These are phyloP conservation scores for Chrosomus eos DNA, from an alignment of 2,797 vertebrate species.

Conservation along the genomic window DNA sequence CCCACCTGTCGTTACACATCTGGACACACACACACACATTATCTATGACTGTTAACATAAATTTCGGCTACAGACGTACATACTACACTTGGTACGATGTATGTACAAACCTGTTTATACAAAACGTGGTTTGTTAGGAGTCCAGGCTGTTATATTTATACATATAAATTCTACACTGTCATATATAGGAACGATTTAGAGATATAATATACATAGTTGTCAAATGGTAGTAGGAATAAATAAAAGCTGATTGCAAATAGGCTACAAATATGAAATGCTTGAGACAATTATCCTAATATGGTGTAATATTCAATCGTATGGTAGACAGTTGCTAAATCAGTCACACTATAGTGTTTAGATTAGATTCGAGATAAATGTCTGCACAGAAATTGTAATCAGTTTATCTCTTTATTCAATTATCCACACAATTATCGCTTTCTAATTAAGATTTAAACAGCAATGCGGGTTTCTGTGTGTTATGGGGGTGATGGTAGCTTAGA, in stretches of 20 bases:
- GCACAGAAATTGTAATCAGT: conserved; percentile 15
- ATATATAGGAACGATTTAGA: neutral
- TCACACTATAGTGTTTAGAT: conserved; percentile 14
- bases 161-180: neutral
- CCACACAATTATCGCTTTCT: conserved; percentile 20
- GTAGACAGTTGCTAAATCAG: conserved; percentile 8
- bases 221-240: neutral
- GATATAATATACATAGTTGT: neutral
- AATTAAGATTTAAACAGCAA: conserved; percentile 23
- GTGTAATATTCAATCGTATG: conserved; percentile 24
- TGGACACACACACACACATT: conserved; percentile 35
- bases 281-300: neutral
- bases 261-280: neutral
- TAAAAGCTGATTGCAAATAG: neutral
- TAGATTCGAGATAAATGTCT: conserved; percentile 19
- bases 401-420: conserved; percentile 36
- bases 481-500: conserved; percentile 1
- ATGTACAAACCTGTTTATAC: conserved; percentile 6
- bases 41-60: neutral
- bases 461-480: neutral
- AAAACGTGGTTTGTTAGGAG: neutral
- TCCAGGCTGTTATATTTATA: neutral
- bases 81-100: neutral
- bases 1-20: conserved; percentile 56
- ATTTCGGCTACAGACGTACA: neutral